Evolutionary conservation across 2,888 invertebrate genomes (phyloP), one percentile per base, ranked within the genome.

Genomic region (Drosophila barbarae): DNA sequence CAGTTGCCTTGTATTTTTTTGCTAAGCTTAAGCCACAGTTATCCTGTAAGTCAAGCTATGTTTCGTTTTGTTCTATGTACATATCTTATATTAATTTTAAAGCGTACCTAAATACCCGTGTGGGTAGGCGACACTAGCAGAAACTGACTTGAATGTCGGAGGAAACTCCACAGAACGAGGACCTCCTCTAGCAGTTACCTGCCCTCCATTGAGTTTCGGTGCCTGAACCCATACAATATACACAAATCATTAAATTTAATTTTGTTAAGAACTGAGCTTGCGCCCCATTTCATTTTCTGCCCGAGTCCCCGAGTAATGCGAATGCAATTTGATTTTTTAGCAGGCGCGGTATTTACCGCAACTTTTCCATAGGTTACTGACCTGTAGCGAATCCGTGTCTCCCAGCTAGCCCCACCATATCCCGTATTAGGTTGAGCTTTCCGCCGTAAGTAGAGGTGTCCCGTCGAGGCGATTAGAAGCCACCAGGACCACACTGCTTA

Each of bases 321-420:
- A 54, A 46, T 53, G 51, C 64, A 54, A 65, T 57, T 75, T 80
- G 59, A 76, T 39, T 60, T 75, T 87, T 72, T 87, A 88, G 88
- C 80, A 84, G 77, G 71, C 85, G 86, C 77, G 88, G 88, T 76
- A 85, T 83, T 72, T 87, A 84, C 76, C 87, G 86, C 73, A 84
- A 87, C 76, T 87, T 74, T 80, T 87, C 77, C 72, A 79, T 86
- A 85, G 86, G 84, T 79, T 88, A 87, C 76, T 85, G 83, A 77
- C 49, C 61, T 35, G 42, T 44, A 51, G n/a, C 51, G 32, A 42
- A n/a, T 50, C 46, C 59, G 51, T 44, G 50, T 60, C 36, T 5
- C 30, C 57, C 50, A 49, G 58, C 39, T 64, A 64, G 53, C 67
- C 67, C 58, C 46, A 47, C 66, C 50, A 46, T n/a, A 18, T n/a